These are phyloP conservation scores for Erythrocercus mccallii DNA, from an alignment of 2,113 vertebrate species.

Conservation along the genomic window DNA sequence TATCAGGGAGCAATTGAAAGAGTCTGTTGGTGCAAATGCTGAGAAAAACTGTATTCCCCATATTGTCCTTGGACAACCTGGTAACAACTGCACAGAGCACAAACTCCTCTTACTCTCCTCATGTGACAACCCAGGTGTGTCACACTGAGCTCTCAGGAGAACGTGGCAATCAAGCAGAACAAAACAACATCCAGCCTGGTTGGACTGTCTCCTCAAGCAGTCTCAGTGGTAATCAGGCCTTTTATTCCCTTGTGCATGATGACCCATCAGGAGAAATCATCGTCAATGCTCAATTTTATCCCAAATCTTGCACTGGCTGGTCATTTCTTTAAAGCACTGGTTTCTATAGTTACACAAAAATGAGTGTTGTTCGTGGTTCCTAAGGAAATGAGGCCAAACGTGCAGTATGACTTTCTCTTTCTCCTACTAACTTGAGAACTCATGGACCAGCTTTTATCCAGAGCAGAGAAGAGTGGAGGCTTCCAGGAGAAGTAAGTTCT, in stretches of 20 bases:
- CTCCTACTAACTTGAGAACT: background rate
- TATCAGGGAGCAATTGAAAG: background rate
- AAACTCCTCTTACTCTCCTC: background rate
- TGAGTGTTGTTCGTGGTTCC: background rate
- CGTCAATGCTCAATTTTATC: background rate
- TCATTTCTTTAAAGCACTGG: background rate
- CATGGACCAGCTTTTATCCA: background rate
- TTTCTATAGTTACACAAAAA: slow-evolving; percentile 2
- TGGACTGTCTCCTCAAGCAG: background rate
- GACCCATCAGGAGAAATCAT: background rate
- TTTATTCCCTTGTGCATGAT: background rate
- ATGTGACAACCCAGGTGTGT: background rate
- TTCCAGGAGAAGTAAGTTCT: background rate
- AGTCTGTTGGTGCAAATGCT: background rate
- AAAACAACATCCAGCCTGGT: background rate
- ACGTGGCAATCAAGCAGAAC: background rate
- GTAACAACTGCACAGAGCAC: background rate
- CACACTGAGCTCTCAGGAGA: background rate
- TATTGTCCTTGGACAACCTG: background rate
- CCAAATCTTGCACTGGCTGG: background rate
- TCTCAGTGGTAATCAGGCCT: background rate
- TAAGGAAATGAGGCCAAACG: background rate
- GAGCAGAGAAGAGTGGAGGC: background rate
- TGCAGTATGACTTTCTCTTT: background rate
- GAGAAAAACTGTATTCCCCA: background rate